Conservation (phyloP, 2,797 vertebrate genomes). For the Crossoptilon crossoptilon region DNA sequence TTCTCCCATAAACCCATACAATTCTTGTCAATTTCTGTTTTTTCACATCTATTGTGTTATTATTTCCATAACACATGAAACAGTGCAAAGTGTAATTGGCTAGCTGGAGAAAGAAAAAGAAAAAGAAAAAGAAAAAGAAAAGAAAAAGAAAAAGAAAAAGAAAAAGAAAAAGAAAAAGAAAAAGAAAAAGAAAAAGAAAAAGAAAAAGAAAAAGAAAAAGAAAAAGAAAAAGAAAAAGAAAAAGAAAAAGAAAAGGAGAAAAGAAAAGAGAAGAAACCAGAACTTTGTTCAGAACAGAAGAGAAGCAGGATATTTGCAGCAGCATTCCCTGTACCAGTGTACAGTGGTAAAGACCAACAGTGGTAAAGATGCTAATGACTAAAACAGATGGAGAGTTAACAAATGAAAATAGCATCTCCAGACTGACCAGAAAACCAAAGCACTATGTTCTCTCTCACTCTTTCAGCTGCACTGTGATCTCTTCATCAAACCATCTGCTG, state of each 20-base stretch:
- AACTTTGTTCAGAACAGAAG: background rate
- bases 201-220: background rate
- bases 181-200: too few relatives aligned
- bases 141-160: too few relatives aligned
- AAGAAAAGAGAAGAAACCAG: background rate
- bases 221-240: too few relatives aligned
- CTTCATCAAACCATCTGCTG: background rate
- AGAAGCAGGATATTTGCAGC: background rate
- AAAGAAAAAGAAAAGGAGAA: too few relatives aligned
- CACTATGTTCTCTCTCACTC: background rate
- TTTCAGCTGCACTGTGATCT: fast-evolving
- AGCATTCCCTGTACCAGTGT: background rate
- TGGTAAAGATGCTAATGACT: background rate
- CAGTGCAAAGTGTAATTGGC: background rate
- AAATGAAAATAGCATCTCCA: background rate
- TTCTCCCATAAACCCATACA: background rate
- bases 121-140: background rate
- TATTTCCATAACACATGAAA: background rate
- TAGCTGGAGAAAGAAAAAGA: background rate
- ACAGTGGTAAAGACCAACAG: background rate
- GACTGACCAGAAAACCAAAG: background rate
- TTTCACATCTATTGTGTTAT: background rate
- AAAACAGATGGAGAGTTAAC: conserved; percentile 1
- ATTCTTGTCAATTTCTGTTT: background rate
- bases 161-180: too few relatives aligned